Conservation (phyloP, 2,888 invertebrate species). For the Campoplex nolae region DNA sequence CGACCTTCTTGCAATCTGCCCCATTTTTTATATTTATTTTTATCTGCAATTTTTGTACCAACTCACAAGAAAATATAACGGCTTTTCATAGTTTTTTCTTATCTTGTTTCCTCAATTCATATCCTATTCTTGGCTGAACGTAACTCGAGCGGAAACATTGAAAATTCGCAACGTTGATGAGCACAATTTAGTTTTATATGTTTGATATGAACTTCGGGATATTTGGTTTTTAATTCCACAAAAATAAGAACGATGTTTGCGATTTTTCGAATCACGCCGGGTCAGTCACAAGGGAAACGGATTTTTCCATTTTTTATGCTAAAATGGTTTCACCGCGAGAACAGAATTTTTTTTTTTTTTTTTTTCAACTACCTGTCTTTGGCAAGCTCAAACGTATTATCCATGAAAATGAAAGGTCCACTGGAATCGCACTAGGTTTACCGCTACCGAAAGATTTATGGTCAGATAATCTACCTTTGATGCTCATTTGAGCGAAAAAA, state of each 20-base stretch:
- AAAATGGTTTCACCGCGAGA: not conserved
- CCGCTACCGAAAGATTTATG: conserved; percentile 3
- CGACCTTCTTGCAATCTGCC: not conserved
- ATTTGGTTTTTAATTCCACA: not conserved
- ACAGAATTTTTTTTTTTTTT: not conserved
- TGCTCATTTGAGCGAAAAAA: conserved; percentile 23
- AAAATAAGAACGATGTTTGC: too few relatives aligned
- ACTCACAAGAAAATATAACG: not conserved
- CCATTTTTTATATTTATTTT: not conserved
- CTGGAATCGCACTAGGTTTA: not conserved
- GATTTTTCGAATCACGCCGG: not conserved
- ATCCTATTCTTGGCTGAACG: not conserved
- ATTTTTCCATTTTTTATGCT: not conserved
- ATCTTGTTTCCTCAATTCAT: not conserved
- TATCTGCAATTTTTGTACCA: not conserved
- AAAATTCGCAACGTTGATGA: not conserved
- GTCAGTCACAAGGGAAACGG: not conserved
- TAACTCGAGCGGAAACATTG: not conserved
- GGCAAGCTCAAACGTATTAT: not conserved
- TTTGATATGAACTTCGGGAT: not conserved
- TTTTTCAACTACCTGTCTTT: not conserved
- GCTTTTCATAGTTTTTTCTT: not conserved
- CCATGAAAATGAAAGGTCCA: not conserved
- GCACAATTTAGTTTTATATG: not conserved
- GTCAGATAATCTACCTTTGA: conserved; percentile 6